Base-by-base conservation (phyloP, 2,888 invertebrate genomes). In the Phrixothrix hirtus region DNA sequence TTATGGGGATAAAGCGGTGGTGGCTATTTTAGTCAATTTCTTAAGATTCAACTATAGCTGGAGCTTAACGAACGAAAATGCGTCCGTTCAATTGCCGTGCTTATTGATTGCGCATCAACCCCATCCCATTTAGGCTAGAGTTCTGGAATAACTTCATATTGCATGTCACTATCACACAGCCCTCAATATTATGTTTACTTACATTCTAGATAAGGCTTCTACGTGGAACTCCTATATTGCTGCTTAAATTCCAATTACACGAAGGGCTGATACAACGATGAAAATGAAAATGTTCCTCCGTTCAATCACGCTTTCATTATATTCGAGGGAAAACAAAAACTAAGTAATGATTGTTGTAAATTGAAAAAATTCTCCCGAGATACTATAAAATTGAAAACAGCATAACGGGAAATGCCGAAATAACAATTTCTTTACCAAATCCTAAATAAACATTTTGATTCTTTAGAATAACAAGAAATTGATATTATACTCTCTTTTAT, bases 211-310 rank as follows among this genome's bases (percentile, higher is more conserved):
- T 51, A 44, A 51, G 44, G 43, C 34, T 43, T 31, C 42, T 43
- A 10, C 43, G 38, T 44, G 50, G 36, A 49, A 50, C 44, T 26
- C 37, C 36, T 26, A 43, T 50, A 50, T 50, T 26, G 31, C 45
- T 51, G 44, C 39, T 51, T 51, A 51, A 44, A 51, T 51, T 51
- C 51, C 51, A 51, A 51, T 51, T 51, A 51, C 51, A 39, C 25
- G 34, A 37, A 38, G 38, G 44, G 26, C 34, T 51, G 51, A 39
- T 44, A 38, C 39, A 44, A 38, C 21, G 39, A 44, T 45, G 42
- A 51, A 21, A 32, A 44, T 30, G 44, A 44, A 38, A 51, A 44
- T 45, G 45, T 39, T 51, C 39, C 35, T 45, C 35, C 30, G 45
- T 45, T 51, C 39, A 38, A 51, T 44, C 51, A 39, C 51, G 45